Evolutionary conservation across 2,888 invertebrate genomes (phyloP).

Genomic region (Caenorhabditis uteleia): DNA sequence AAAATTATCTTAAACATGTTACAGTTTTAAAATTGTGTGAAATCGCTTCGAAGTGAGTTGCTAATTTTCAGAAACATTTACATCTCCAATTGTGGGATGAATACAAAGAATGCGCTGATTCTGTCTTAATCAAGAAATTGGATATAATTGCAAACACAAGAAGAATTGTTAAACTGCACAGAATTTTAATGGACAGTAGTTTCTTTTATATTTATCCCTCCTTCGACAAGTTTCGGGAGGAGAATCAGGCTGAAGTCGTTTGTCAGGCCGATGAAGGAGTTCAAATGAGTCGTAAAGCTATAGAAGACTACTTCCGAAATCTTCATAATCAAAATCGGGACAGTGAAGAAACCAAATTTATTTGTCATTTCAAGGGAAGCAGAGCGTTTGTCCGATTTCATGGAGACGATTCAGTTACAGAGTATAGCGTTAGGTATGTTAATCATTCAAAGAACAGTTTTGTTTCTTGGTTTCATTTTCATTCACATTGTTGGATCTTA

Average conservation of each 20-base stretch:
- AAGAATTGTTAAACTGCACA: conserved; percentile 23
- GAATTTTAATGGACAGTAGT: conserved; percentile 14
- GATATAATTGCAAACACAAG: conserved; percentile 16
- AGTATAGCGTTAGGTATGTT: conserved; percentile 33
- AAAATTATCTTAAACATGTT: too few relatives aligned
- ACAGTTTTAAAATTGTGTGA: too few relatives aligned
- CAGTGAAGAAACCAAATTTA: conserved; percentile 22
- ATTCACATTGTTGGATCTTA: too few relatives aligned
- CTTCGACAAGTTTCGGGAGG: conserved; percentile 16
- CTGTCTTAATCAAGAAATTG: conserved; percentile 8
- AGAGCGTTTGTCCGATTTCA: conserved; percentile 23
- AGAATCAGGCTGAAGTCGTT: conserved; percentile 27
- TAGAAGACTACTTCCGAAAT: conserved; percentile 20
- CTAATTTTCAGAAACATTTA: conserved; percentile 31
- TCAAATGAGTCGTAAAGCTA: conserved; percentile 19
- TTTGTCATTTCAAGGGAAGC: conserved; percentile 16
- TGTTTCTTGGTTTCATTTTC: conserved; percentile 19
- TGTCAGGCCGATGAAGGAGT: conserved; percentile 22
- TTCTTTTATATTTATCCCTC: conserved; percentile 24
- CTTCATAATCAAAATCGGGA: conserved; percentile 25
- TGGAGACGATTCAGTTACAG: conserved; percentile 18
- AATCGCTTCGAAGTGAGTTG: too few relatives aligned
- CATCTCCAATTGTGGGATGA: conserved; percentile 18
- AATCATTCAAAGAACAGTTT: too few relatives aligned
- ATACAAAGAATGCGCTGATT: conserved; percentile 20